Percentiles rank a stretch among this genome's conserved stretches.
These are phyloP conservation scores for Gymnoscelis rufifasciata DNA, from an alignment of 2,888 invertebrate genomes.

Conservation along the genomic window DNA sequence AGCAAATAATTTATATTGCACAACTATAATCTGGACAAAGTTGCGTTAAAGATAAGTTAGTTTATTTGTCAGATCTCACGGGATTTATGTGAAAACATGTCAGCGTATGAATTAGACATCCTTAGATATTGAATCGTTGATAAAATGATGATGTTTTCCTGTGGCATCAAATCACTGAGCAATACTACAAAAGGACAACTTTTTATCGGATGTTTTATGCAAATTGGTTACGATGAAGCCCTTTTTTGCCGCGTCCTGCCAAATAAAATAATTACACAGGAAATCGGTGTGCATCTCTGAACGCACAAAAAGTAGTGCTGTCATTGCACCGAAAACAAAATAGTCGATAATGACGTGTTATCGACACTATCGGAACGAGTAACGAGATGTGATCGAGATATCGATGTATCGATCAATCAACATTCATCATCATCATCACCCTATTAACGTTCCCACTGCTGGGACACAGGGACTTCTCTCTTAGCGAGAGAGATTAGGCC, in stretches of 20 bases:
- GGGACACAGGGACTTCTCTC: too few species aligned
- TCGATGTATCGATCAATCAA: conserved; percentile 47
- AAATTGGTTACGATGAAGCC: conserved; percentile 12
- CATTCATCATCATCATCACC: too few species aligned
- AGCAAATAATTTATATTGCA: conserved; percentile 24
- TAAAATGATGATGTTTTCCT: not conserved
- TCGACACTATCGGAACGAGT: conserved; percentile 38
- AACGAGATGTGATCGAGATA: conserved; percentile 41
- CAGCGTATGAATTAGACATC: not conserved
- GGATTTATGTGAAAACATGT: not conserved
- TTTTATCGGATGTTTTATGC: conserved; percentile 17
- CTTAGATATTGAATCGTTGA: not conserved
- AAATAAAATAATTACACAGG: conserved; percentile 23
- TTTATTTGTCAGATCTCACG: not conserved
- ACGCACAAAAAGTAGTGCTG: conserved; percentile 23
- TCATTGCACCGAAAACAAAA: conserved; percentile 29
- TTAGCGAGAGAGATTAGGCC: too few species aligned
- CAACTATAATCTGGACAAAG: conserved; percentile 19
- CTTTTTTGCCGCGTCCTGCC: conserved; percentile 17
- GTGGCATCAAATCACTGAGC: conserved; percentile 3
- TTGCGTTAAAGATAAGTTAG: conserved; percentile 7
- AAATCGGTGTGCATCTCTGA: conserved; percentile 18
- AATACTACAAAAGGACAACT: not conserved
- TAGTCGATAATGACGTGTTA: conserved; percentile 37
- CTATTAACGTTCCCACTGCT: too few species aligned